Base-by-base conservation (phyloP, 2,888 invertebrate genomes). In the Amphipoea oculea region DNA sequence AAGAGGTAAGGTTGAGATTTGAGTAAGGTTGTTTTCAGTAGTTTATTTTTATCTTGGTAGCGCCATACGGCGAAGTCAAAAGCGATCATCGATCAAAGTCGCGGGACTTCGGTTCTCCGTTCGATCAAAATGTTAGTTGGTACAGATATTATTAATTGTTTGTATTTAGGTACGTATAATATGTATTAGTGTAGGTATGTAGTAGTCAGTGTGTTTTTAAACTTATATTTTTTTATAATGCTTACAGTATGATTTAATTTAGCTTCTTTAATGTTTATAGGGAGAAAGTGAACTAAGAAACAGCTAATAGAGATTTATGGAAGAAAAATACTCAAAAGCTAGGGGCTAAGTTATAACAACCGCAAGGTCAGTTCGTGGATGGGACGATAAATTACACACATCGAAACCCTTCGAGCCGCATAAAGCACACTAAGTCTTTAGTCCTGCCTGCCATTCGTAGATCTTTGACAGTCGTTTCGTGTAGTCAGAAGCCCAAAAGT, bases 101-200 rank as follows among this genome's bases (percentile, higher is more conserved):
- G 68, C 36, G 12, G 62, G 88, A 77, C 86, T 90, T 92, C 89
- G 91, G 90, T 89, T 89, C 88, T 80, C 81, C 89, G 88, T 90
- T 92, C 92, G 92, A 92, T 92, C 92, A 92, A 90, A 92, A 86
- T 72, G 92, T 90, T 89, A 87, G 85, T 88, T 84, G 69, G 88
- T 90, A 89, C 88, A 87, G 88, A 89, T 87, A 88, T 90, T 92
- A 92, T 92, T 92, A 92, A 91, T 92, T 92, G 91, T 92, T 91
- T 90, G 85, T 87, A 70, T 74, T 69, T 80, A 83, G 17, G 54
- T 86, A 76, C 62, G n/a, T 82, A n/a, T 51, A n/a, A 36, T 48
- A 78, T 66, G 60, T 89, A 65, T 82, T 70, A 29, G 2, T 54
- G 23, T 70, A 23, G 69, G 29, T 85, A 81, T 78, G 73, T 66